Evolutionary conservation across 2,113 vertebrate genomes (phyloP).

Genomic region (Nerophis lumbriciformis): DNA sequence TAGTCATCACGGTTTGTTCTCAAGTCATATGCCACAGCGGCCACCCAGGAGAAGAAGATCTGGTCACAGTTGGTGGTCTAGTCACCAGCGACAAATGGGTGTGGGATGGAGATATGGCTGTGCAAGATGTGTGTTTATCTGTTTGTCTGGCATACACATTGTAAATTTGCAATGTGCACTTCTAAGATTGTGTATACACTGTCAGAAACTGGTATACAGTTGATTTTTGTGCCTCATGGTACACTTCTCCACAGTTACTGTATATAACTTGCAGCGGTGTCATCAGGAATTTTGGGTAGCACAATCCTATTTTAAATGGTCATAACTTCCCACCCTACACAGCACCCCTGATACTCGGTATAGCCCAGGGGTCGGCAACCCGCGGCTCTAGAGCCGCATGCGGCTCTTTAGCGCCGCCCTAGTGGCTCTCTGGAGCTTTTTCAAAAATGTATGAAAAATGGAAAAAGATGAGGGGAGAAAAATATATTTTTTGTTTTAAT

Average conservation of each 20-base stretch:
- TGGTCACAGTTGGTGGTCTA: slow-evolving; percentile 63
- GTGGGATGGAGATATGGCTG: slow-evolving; percentile 25
- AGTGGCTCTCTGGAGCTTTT: too few species aligned
- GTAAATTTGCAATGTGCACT: background rate
- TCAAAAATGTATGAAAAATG: too few species aligned
- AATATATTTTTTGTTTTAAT: too few species aligned
- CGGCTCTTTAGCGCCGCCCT: too few species aligned
- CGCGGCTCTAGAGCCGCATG: too few species aligned
- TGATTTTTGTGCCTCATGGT: background rate
- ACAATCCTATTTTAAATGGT: too few species aligned
- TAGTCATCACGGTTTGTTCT: slow-evolving; percentile 51
- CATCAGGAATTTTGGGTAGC: too few species aligned
- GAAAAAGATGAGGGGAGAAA: too few species aligned
- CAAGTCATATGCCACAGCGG: slow-evolving; percentile 46
- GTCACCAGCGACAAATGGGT: slow-evolving; percentile 48
- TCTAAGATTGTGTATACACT: background rate
- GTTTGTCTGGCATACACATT: slow-evolving; percentile 18
- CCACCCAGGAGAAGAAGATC: slow-evolving; percentile 63
- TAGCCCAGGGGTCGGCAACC: too few species aligned
- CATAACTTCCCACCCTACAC: too few species aligned
- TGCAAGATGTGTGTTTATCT: slow-evolving; percentile 31
- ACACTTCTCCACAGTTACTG: background rate
- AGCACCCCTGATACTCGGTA: too few species aligned
- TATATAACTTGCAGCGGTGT: too few species aligned
- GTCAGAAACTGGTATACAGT: background rate